phyloP scores from a whole-genome alignment of 2,888 invertebrate species.

The Entomobrya multifasciata region DNA sequence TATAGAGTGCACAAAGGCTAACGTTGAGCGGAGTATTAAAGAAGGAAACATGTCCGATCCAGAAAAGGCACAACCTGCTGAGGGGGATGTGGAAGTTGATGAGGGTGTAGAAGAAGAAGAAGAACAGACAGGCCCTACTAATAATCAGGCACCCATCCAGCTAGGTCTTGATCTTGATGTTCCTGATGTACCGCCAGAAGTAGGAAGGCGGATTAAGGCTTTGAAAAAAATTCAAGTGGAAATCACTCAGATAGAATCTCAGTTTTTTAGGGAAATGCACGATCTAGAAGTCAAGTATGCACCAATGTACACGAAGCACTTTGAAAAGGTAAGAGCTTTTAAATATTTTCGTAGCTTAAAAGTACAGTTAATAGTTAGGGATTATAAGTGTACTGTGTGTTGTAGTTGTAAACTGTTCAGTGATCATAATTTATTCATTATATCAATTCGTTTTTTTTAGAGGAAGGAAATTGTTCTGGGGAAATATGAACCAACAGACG shows the following conservation, averaged over 20 bases:
- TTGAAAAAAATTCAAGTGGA: conserved; percentile 77
- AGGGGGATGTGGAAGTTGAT: conserved; percentile 86
- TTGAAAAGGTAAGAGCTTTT: conserved; percentile 84
- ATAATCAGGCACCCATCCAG: conserved; percentile 70
- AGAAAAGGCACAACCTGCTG: conserved; percentile 82
- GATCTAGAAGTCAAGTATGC: conserved; percentile 95
- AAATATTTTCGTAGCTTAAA: too few relatives aligned
- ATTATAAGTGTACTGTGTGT: too few relatives aligned
- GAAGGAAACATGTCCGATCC: conserved; percentile 68
- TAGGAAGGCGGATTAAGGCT: conserved; percentile 73
- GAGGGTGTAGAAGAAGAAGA: conserved; percentile 86
- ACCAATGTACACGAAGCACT: conserved; percentile 88
- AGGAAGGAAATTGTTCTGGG: conserved; percentile 83
- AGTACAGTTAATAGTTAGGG: too few relatives aligned
- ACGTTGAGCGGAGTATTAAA: not conserved
- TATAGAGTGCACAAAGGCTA: not conserved
- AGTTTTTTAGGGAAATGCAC: conserved; percentile 97
- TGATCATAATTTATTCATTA: too few relatives aligned
- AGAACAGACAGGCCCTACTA: conserved; percentile 81
- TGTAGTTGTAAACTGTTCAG: too few relatives aligned
- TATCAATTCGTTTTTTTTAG: too few relatives aligned
- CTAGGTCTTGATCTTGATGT: conserved; percentile 46
- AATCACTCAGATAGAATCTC: conserved; percentile 80
- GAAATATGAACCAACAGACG: conserved; percentile 91
- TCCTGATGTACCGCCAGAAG: conserved; percentile 81